Percentiles rank a stretch among this genome's conserved stretches.
Evolutionary conservation across 35 echinoderm and acorn worm genomes (phyloP).

Genomic region (Ptychodera flava): DNA sequence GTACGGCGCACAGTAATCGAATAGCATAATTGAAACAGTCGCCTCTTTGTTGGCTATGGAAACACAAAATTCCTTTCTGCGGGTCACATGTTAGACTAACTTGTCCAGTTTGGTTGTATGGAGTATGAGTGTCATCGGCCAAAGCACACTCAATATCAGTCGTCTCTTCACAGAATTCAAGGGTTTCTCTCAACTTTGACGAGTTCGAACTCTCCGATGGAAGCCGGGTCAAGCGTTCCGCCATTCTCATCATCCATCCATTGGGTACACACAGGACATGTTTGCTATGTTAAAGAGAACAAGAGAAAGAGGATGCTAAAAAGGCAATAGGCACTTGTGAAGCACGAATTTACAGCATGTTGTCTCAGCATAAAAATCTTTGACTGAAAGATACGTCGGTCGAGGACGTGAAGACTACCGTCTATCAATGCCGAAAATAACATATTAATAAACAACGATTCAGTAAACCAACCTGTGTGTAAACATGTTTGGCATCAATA

Average conservation of each 20-base stretch:
- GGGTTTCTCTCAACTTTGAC: neutral
- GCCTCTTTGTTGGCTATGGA: neutral
- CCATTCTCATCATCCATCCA: constrained; percentile 25
- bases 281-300: too few relatives aligned
- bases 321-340: too few relatives aligned
- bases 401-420: too few relatives aligned
- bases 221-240: neutral
- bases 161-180: neutral
- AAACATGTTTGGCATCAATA: too few relatives aligned
- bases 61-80: neutral
- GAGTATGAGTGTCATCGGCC: neutral
- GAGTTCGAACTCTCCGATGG: constrained; percentile 10
- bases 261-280: too few relatives aligned
- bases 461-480: too few relatives aligned
- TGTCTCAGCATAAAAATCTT: too few relatives aligned
- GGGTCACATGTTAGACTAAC: neutral
- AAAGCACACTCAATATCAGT: neutral
- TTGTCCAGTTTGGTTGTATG: constrained; percentile 7
- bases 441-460: too few relatives aligned
- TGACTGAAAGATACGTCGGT: too few relatives aligned
- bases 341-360: too few relatives aligned
- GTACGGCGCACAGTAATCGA: neutral
- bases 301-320: too few relatives aligned
- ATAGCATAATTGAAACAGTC: neutral
- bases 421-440: too few relatives aligned